These are phyloP conservation scores for Ormyrus rosae DNA, from an alignment of 2,888 invertebrate species.

Conservation along the genomic window DNA sequence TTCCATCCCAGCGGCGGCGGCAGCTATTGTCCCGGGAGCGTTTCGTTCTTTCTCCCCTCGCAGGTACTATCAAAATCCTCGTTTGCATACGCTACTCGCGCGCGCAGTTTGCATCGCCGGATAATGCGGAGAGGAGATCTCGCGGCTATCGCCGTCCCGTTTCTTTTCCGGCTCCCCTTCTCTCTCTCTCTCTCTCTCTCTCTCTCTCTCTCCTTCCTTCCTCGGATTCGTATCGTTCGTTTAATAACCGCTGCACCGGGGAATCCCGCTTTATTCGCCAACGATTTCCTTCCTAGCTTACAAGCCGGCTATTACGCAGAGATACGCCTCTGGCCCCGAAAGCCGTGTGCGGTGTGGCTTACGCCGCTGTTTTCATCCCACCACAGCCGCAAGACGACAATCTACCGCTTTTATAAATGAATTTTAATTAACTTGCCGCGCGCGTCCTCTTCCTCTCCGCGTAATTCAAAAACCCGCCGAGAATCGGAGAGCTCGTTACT, in stretches of 20 bases:
- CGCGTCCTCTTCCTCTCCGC: no score
- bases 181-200: background rate
- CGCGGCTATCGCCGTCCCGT: conserved; percentile 29
- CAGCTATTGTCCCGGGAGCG: conserved; percentile 54
- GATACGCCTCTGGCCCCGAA: conserved; percentile 20
- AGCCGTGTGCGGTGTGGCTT: background rate
- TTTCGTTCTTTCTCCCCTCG: conserved; percentile 41
- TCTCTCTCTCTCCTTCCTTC: background rate
- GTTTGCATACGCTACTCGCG: conserved; percentile 58
- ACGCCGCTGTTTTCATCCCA: conserved; percentile 5
- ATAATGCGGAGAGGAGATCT: conserved; percentile 48
- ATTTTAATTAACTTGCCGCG: conserved; percentile 45
- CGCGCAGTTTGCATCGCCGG: conserved; percentile 52
- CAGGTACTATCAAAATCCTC: conserved; percentile 58
- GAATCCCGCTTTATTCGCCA: conserved; percentile 59
- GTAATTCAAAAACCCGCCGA: background rate
- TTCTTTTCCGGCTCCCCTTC: conserved; percentile 5
- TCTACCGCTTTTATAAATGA: conserved; percentile 28
- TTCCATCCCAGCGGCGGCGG: conserved; percentile 42
- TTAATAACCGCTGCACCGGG: conserved; percentile 58
- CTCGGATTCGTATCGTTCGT: conserved; percentile 57
- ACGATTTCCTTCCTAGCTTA: conserved; percentile 57
- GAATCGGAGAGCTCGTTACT: no score
- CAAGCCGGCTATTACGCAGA: conserved; percentile 32
- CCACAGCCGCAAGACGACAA: conserved; percentile 23